Base-by-base conservation (phyloP, 2,797 vertebrate genomes). In the Bufotes viridis region DNA sequence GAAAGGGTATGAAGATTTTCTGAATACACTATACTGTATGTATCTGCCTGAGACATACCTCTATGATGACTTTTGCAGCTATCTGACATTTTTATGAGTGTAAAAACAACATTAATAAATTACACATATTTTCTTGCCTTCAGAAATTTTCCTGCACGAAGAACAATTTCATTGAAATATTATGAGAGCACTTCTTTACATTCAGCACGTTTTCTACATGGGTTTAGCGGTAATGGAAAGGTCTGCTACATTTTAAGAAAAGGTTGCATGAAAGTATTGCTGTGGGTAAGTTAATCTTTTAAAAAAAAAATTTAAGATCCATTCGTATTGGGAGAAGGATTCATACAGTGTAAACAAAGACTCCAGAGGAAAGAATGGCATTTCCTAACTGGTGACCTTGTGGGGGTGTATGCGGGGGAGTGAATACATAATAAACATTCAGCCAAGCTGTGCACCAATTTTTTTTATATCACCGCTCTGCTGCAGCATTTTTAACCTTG, bases 291-390 rank as follows among this genome's bases (percentile, higher is more conserved):
- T 61, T 82, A 88, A 24, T 5, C 78, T 90, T 90, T 90, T 82
- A 61, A 26, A 29, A 29, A 29, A 29, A 29, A 29, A 49, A 60
- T 42, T 74, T 85, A 78, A 84, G 29, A 88, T 22, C 84, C 34
- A 29, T 67, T 58, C 85, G 42, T 61, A 67, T n/a, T 3, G 65
- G 78, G 34, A 75, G 85, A 87, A 67, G 90, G 70, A 65, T 90
- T 90, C 89, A 78, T 49, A 53, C 76, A 86, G 53, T 88, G 85
- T 85, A 90, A 91, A 91, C 78, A 90, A 91, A 76, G 29, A 11
- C 9, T 74, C 51, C 49, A 75, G 87, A 69, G 88, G 7, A 85
- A 81, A 87, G 84, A 82, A 90, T 91, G 90, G 90, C 74, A 49
- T 75, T 92, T 90, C 87, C 89, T 87, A 87, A 78, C 22, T 78